Evolutionary conservation across 1,140 invertebrate genomes (phyloP).

Genomic region (Diorhabda sublineata): DNA sequence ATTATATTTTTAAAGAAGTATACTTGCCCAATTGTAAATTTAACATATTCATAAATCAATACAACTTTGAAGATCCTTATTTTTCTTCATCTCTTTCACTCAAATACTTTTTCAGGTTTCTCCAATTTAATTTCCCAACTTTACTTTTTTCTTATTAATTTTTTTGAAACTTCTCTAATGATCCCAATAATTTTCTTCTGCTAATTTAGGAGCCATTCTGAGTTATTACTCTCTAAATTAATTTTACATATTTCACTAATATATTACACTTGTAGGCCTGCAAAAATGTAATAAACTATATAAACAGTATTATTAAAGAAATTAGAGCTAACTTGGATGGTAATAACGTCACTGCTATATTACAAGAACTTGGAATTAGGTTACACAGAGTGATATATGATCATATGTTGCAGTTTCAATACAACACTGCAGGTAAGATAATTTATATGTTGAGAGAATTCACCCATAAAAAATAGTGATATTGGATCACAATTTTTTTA

Average conservation of each 20-base stretch:
- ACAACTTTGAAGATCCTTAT: too few species aligned
- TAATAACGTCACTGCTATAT: slow-evolving; percentile 82
- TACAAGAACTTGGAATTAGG: slow-evolving; percentile 84
- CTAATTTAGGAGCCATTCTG: too few species aligned
- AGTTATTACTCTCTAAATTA: too few species aligned
- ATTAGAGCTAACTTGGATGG: slow-evolving; percentile 87
- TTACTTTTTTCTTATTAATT: too few species aligned
- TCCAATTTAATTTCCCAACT: too few species aligned
- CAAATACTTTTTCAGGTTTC: too few species aligned
- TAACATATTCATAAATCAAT: too few species aligned
- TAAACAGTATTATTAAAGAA: slow-evolving; percentile 70
- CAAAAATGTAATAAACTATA: slow-evolving; percentile 78
- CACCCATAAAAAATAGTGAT: not conserved
- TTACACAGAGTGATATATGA: slow-evolving; percentile 94
- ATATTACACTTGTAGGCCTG: slow-evolving; percentile 68
- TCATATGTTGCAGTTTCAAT: slow-evolving; percentile 92
- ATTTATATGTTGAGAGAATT: slow-evolving; percentile 8
- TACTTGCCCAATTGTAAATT: too few species aligned
- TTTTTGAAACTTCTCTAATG: too few species aligned
- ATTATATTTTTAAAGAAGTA: too few species aligned
- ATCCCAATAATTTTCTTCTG: too few species aligned
- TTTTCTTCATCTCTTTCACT: too few species aligned
- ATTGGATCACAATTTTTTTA: not conserved
- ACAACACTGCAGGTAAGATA: slow-evolving; percentile 79
- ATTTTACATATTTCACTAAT: not conserved